phyloP scores from a whole-genome alignment of 2,888 invertebrate genomes.

The Chaitophorus viminalis region DNA sequence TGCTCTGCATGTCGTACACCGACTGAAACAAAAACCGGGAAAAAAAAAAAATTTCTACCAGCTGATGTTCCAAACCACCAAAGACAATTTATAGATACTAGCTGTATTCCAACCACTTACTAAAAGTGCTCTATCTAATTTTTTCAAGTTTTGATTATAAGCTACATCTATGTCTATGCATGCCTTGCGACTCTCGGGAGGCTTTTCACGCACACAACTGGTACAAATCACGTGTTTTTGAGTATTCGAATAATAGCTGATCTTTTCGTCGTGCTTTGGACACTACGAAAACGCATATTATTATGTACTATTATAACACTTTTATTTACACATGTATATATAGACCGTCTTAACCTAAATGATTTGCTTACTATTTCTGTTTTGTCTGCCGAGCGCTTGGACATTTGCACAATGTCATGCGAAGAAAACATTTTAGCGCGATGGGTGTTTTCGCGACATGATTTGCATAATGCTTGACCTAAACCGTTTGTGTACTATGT shows the following conservation, averaged over 20 bases:
- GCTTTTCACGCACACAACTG: slow-evolving; percentile 78
- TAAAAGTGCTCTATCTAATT: slow-evolving; percentile 75
- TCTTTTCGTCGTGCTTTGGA: slow-evolving; percentile 77
- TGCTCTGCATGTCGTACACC: slow-evolving; percentile 73
- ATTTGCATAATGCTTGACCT: slow-evolving; percentile 78
- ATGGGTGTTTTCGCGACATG: slow-evolving; percentile 79
- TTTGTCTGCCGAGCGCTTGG: slow-evolving; percentile 68
- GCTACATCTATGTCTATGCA: slow-evolving; percentile 81
- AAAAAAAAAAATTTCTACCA: not conserved
- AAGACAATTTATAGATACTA: not conserved
- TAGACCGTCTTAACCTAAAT: slow-evolving; percentile 65
- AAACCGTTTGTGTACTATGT: slow-evolving; percentile 49
- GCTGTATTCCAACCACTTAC: slow-evolving; percentile 66
- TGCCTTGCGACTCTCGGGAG: slow-evolving; percentile 75
- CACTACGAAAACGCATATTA: slow-evolving; percentile 68
- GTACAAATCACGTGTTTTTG: slow-evolving; percentile 79
- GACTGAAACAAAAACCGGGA: slow-evolving; percentile 68
- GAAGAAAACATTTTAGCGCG: slow-evolving; percentile 81
- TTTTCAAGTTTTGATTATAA: slow-evolving; percentile 77
- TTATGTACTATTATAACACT: slow-evolving; percentile 67
- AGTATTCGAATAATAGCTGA: slow-evolving; percentile 78
- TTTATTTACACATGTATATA: slow-evolving; percentile 72
- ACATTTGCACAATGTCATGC: slow-evolving; percentile 79
- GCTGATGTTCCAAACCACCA: not conserved
- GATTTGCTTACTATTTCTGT: slow-evolving; percentile 66